Evolutionary conservation across 2,888 invertebrate genomes (phyloP).

Genomic region (Lochmaea crataegi): DNA sequence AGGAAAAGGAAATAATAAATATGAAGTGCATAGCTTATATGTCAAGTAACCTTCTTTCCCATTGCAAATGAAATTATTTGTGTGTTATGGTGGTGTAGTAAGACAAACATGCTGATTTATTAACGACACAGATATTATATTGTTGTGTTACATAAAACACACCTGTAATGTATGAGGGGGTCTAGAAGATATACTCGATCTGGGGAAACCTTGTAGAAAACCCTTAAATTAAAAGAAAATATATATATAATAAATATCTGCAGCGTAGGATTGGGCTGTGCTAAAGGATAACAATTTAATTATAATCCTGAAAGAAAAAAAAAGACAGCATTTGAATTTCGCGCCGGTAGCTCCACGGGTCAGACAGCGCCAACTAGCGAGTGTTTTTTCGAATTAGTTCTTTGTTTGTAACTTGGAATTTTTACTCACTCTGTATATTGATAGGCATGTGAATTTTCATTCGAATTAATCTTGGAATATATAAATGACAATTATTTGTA

Average conservation of each 20-base stretch:
- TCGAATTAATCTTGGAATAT: neutral
- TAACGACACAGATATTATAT: conserved; percentile 20
- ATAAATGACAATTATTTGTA: neutral
- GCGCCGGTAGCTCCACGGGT: too few species aligned
- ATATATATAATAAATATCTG: neutral
- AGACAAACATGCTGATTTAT: conserved; percentile 29
- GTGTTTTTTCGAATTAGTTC: neutral
- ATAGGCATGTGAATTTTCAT: too few species aligned
- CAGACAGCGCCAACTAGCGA: too few species aligned
- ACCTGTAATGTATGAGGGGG: conserved; percentile 68
- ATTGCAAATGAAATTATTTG: conserved; percentile 7
- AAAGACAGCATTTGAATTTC: too few species aligned
- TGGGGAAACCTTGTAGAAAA: conserved; percentile 66
- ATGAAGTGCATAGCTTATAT: neutral
- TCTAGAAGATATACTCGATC: conserved; percentile 64
- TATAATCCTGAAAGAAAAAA: too few species aligned
- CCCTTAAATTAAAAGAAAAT: conserved; percentile 60
- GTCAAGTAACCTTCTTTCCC: neutral
- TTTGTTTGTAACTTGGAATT: neutral
- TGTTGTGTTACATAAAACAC: conserved; percentile 53
- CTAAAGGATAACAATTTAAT: neutral
- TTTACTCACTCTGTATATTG: neutral
- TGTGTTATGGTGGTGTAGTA: neutral
- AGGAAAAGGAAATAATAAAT: neutral
- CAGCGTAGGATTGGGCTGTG: neutral